Percentiles rank a stretch among this genome's conserved stretches.
phyloP scores from a whole-genome alignment of 2,888 invertebrate genomes.

The Ectemnius continuus region DNA sequence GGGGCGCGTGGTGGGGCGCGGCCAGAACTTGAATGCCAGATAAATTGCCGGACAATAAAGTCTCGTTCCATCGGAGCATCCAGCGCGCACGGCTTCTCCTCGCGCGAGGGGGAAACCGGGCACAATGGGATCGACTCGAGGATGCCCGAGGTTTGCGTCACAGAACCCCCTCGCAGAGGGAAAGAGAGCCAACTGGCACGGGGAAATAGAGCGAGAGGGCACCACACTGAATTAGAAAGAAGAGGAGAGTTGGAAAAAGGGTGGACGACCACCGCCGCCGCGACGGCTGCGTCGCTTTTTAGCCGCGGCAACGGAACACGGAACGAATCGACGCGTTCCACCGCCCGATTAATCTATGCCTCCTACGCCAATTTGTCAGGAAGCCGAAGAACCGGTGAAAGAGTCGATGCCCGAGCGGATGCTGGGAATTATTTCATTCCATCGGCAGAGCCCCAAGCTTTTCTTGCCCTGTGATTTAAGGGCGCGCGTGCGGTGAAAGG shows the following conservation, averaged over 20 bases:
- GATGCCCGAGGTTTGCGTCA: slow-evolving; percentile 27
- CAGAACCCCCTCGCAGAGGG: background rate
- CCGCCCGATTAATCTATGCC: slow-evolving; percentile 37
- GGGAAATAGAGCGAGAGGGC: no score
- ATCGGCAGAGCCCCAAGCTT: no score
- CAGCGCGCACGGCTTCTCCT: slow-evolving; percentile 4
- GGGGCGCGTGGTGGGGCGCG: no score
- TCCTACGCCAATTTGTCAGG: slow-evolving; percentile 47
- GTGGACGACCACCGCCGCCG: slow-evolving; percentile 7
- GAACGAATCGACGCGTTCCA: slow-evolving; percentile 25
- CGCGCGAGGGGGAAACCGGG: slow-evolving; percentile 9
- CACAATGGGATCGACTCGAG: slow-evolving; percentile 30
- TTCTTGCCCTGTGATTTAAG: no score
- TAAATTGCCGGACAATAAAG: slow-evolving; percentile 59
- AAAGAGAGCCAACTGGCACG: no score
- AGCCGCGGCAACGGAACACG: background rate
- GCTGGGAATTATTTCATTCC: no score
- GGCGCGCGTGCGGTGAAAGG: no score
- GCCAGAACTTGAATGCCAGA: slow-evolving; percentile 50
- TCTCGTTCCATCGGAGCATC: background rate
- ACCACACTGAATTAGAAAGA: no score
- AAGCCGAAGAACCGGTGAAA: background rate
- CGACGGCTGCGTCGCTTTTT: no score
- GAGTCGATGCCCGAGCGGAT: no score
- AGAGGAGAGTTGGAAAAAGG: slow-evolving; percentile 12